A percentile compares a stretch with the other conserved stretches of the same genome.
These are phyloP conservation scores for Drosophila anomalata DNA, from an alignment of 2,888 invertebrate genomes.

Conservation along the genomic window DNA sequence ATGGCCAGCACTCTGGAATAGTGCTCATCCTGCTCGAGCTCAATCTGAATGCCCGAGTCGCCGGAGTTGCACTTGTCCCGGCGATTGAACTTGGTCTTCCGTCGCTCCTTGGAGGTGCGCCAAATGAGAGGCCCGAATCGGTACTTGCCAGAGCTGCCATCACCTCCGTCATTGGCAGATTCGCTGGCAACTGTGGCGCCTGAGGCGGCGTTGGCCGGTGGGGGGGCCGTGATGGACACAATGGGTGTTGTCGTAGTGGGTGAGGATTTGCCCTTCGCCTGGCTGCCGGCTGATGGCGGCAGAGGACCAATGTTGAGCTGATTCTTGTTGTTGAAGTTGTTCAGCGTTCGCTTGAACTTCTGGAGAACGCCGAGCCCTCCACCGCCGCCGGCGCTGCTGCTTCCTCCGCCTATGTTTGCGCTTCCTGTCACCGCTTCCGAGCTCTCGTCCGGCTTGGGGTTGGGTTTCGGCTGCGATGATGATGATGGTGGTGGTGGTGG, in stretches of 20 bases:
- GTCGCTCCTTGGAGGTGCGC: slow-evolving; percentile 89
- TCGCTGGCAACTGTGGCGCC: slow-evolving; percentile 10
- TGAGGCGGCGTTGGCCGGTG: slow-evolving; percentile 5
- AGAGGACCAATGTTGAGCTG: slow-evolving; percentile 62
- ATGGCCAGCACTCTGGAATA: slow-evolving; percentile 61
- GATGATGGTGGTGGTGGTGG: slow-evolving; percentile 8
- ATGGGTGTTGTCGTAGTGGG: slow-evolving; percentile 45
- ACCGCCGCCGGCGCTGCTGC: slow-evolving; percentile 11
- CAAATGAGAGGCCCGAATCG: slow-evolving; percentile 90
- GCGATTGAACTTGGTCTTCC: slow-evolving; percentile 88
- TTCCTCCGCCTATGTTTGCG: slow-evolving; percentile 21
- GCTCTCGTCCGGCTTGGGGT: slow-evolving; percentile 22
- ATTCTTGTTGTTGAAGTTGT: slow-evolving; percentile 82
- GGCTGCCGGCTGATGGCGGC: slow-evolving; percentile 25
- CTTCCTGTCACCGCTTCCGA: slow-evolving; percentile 33
- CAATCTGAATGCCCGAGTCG: slow-evolving; percentile 90
- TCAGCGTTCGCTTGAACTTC: slow-evolving; percentile 89
- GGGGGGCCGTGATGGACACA: slow-evolving; percentile 47
- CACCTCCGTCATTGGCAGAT: slow-evolving; percentile 21
- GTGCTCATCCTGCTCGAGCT: slow-evolving; percentile 84
- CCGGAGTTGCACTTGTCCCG: slow-evolving; percentile 90
- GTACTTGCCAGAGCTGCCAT: slow-evolving; percentile 75
- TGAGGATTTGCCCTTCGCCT: slow-evolving; percentile 38
- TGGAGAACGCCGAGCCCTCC: slow-evolving; percentile 86
- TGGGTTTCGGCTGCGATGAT: slow-evolving; percentile 19